Evolutionary conservation across 1,140 invertebrate genomes (phyloP), one percentile per base, ranked within the genome.

Genomic region (Leptopilina boulardi): DNA sequence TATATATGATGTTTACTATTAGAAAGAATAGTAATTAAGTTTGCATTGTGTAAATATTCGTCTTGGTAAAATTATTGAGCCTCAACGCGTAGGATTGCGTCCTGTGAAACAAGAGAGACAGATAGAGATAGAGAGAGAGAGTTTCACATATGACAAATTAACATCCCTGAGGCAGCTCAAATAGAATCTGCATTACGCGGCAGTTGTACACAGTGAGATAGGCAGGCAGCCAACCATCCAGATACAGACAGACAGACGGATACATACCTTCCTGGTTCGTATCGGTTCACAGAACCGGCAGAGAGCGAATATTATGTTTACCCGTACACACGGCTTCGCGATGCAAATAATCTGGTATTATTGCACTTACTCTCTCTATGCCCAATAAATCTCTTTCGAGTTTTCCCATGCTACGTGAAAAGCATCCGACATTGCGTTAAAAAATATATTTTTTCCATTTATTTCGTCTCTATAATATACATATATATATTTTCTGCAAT

Each of bases 331-430:
- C 88, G 87, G 87, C 86, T 88, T 89, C 88, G 89, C 87, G 89
- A 90, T 91, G 89, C 90, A 90, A 91, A 91, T 91, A 91, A 90
- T 91, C 90, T 89, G 87, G 90, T 90, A 90, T 91, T 91, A 91
- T 91, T 91, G 87, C 90, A 91, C 89, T 90, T 89, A 89, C 88
- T 88, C 76, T 88, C 76, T 78, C 34, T 77, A 73, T 77, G 76
- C 74, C 77, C 80, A 75, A 83, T 80, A 81, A 81, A 79, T 80
- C 77, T 78, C 56, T 80, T 77, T 82, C 81, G 74, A 82, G 78
- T 77, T 76, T 77, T 82, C 77, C 70, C 34, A 71, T 77, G 59
- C 76, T 80, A 78, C 70, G 79, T 66, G 76, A 73, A 78, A 80
- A 80, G 82, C 75, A 79, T 75, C n/a, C 30, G 21, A 66, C 23